phyloP scores from a whole-genome alignment of 2,888 invertebrate species.

The Iselma pallidipennis region DNA sequence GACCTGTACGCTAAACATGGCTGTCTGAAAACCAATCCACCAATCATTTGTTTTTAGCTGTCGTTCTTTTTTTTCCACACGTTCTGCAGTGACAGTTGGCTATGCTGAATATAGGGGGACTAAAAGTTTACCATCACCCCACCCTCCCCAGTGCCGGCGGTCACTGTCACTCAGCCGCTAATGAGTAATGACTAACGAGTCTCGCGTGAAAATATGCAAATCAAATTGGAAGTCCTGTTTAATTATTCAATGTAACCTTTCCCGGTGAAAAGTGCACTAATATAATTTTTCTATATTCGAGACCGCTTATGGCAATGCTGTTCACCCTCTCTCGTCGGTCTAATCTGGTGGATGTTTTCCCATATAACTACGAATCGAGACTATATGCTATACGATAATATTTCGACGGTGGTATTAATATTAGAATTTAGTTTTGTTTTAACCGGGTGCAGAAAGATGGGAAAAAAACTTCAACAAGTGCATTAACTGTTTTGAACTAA shows the following conservation, averaged over 20 bases:
- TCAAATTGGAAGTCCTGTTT: conserved; percentile 58
- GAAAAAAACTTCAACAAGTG: no score
- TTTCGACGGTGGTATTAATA: background rate
- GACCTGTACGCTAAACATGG: conserved; percentile 50
- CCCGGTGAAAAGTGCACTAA: conserved; percentile 46
- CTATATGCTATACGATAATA: conserved; percentile 16
- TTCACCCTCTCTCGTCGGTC: background rate
- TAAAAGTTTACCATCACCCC: conserved; percentile 27
- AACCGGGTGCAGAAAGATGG: background rate
- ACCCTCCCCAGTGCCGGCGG: conserved; percentile 27
- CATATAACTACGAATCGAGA: conserved; percentile 10
- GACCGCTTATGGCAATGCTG: conserved; percentile 10
- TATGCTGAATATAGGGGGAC: conserved; percentile 39
- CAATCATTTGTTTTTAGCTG: conserved; percentile 55
- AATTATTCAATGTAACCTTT: conserved; percentile 51
- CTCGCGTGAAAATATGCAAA: conserved; percentile 52
- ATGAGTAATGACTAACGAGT: conserved; percentile 59
- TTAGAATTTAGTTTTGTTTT: background rate
- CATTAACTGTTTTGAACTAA: no score
- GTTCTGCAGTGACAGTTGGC: conserved; percentile 53
- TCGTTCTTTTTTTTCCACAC: conserved; percentile 55
- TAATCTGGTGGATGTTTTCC: conserved; percentile 5
- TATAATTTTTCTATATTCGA: conserved; percentile 38
- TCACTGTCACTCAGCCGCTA: conserved; percentile 54
- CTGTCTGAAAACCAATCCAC: conserved; percentile 54